Percentiles rank a stretch among this genome's conserved stretches.
Conservation (phyloP, 2,113 vertebrate genomes). For the Eulacestoma nigropectus region DNA sequence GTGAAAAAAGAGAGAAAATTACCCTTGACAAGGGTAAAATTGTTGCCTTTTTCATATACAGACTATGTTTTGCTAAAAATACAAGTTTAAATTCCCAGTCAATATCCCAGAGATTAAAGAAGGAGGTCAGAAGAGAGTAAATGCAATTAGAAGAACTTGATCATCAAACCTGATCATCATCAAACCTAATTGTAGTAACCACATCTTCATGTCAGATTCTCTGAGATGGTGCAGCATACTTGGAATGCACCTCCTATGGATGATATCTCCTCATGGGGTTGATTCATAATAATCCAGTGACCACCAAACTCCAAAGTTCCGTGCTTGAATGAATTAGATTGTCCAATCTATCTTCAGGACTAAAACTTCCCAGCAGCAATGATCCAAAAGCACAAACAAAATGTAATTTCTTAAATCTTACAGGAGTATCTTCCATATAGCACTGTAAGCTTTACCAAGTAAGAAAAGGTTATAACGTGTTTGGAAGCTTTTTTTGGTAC, state of each 20-base stretch:
- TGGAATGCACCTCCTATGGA: neutral
- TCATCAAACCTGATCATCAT: neutral
- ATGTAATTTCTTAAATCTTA: neutral
- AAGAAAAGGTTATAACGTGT: neutral
- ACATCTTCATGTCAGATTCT: neutral
- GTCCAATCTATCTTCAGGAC: neutral
- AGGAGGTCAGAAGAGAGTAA: neutral
- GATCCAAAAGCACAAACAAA: neutral
- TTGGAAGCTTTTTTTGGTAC: neutral
- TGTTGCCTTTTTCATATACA: neutral
- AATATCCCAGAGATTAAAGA: neutral
- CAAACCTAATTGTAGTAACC: neutral
- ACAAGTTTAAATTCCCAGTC: neutral
- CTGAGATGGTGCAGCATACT: neutral
- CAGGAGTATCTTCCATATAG: neutral
- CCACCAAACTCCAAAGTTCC: neutral
- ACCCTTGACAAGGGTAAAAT: neutral
- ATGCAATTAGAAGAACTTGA: neutral
- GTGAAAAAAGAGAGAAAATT: neutral
- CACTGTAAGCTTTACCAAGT: neutral
- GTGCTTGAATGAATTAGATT: neutral
- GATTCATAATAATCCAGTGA: neutral
- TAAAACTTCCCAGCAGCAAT: neutral
- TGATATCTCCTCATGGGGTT: neutral
- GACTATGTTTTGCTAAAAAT: neutral